A percentile compares a stretch with the other conserved stretches of the same genome.
These are phyloP conservation scores for Pandemis heparana DNA, from an alignment of 2,888 invertebrate species.

Conservation along the genomic window DNA sequence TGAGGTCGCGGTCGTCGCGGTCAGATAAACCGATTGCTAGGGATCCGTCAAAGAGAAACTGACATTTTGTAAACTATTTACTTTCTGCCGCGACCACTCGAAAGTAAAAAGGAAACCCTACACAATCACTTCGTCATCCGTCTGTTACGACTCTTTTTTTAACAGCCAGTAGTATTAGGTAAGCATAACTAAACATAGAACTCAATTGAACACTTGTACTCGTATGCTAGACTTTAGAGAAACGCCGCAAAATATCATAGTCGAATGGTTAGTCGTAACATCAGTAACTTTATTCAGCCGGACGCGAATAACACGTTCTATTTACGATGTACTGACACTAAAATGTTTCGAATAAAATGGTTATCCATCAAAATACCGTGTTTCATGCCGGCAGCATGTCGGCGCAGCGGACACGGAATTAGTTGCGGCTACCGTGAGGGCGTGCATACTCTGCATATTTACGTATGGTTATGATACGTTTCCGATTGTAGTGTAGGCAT, in stretches of 20 bases:
- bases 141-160: too few relatives aligned
- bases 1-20: slow-evolving; percentile 71
- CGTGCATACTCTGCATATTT: slow-evolving; percentile 5
- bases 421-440: not conserved
- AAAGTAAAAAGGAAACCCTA: too few relatives aligned
- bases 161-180: too few relatives aligned
- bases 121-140: too few relatives aligned
- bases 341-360: slow-evolving; percentile 76
- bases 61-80: slow-evolving; percentile 27
- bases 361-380: slow-evolving; percentile 74
- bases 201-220: too few relatives aligned
- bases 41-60: slow-evolving; percentile 33
- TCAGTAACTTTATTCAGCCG: slow-evolving; percentile 23
- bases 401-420: slow-evolving; percentile 49
- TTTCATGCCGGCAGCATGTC: slow-evolving; percentile 63
- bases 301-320: slow-evolving; percentile 40
- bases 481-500: not conserved
- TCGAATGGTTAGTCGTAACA: not conserved
- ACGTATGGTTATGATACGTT: not conserved
- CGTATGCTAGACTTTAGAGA: not conserved
- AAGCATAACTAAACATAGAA: too few relatives aligned
- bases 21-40: slow-evolving; percentile 79
- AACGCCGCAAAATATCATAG: slow-evolving; percentile 12
- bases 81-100: slow-evolving; percentile 2
- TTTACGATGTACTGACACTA: slow-evolving; percentile 71